Evolutionary conservation across 2,888 invertebrate genomes (phyloP), one percentile per base, ranked within the genome.

Genomic region (Dinocampus coccinellae): DNA sequence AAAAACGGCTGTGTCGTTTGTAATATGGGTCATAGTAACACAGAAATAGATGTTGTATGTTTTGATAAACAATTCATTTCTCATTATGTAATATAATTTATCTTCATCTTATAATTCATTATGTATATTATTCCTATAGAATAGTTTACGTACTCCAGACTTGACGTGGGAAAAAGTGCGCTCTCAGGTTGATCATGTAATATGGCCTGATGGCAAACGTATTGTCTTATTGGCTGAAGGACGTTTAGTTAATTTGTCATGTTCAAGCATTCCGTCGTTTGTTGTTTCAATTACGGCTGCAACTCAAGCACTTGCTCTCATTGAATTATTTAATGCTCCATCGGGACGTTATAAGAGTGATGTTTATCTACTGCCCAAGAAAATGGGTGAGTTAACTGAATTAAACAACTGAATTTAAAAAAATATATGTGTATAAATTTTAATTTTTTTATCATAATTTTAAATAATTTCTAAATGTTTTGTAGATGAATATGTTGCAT

Each of bases 401-500:
- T 67, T 70, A 13, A 73, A 65, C 67, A 47, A 42, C 22, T 11
- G 16, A 24, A 20, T 10, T 39, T 36, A 29, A 42, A 47, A 1
- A 7, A 20, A 53, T 26, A 16, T 16, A 73, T 65, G 66, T 33
- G 16, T 58, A 69, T 63, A 58, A 33, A 36, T 26, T 26, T 24
- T 22, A 72, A 71, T 70, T 57, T 57, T 69, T 74, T 70, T 65
- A 29, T 61, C 11, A 60, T 53, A 47, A 33, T 62, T 26, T 70
- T 57, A 64, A 73, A 76, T 74, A 85, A n/a, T n/a, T n/a, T n/a
- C n/a, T n/a, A n/a, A n/a, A n/a, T n/a, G n/a, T n/a, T n/a, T n/a
- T n/a, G n/a, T 85, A 95, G 97, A 99, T 89, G 99, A 99, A 84
- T 98, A 98, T 88, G 99, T 99, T 24, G 98, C 99, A 13, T 97